Evolutionary conservation across 1,140 invertebrate species (phyloP), one percentile per base, ranked within the genome.

Genomic region (Panulirus ornatus): DNA sequence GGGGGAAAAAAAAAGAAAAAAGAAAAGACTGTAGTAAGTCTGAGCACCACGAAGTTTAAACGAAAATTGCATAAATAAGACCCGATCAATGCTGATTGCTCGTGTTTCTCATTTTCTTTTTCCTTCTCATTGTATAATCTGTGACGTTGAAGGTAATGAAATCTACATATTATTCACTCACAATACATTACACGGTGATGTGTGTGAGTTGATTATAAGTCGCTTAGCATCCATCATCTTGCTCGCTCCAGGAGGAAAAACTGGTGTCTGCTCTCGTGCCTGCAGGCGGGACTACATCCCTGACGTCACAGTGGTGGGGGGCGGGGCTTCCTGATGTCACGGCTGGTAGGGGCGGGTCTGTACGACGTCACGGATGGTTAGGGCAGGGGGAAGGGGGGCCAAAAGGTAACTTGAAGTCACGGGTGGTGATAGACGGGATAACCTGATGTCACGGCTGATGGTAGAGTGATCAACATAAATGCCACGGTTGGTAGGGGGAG

Each of bases 101-200:
- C 27, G 22, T 42, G 71, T 5, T 40, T 16, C 36, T 16, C 36
- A 40, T 75, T 3, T 75, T 3, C 40, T 16, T 5, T 2, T 75
- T n/a, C 40, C 71, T n/a, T 9, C 16, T 3, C 71, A 40, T 40
- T 11, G 22, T 42, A 19, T 75, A 30, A 47, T 54, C 30, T 66
- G 19, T 66, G 58, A 2, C n/a, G 58, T 22, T 36, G 51, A 82
- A 38, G 47, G 51, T 82, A 82, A 58, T 82, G 79, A 82, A 82
- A 38, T 82, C 30, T 66, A 82, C 79, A 82, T 82, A 82, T 38
- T 82, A 82, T 82, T 82, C 30, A 51, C 22, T 51, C 78, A 14
- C 34, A 51, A 63, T 38, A 54, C 30, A 51, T 54, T 82, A 34
- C 79, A 14, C 14, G 58, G n/a, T 82, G 79, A 82, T 82, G 54